A percentile compares a stretch with the other conserved stretches of the same genome.
Evolutionary conservation across 2,888 invertebrate genomes (phyloP).

Genomic region (Pediacus dermestoides): DNA sequence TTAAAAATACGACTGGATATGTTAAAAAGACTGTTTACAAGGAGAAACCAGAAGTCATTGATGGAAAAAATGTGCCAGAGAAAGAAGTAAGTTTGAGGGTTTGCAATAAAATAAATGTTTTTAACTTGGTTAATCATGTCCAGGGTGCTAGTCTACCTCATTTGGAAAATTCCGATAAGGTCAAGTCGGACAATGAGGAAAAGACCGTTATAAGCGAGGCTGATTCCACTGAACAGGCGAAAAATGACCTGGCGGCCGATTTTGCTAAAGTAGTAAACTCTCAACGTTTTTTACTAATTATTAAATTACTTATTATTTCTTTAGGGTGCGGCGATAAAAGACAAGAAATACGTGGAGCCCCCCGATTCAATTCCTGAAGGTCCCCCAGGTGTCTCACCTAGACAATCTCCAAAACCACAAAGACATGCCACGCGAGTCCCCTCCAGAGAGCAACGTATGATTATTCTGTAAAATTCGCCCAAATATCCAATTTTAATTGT

Average conservation of each 20-base stretch:
- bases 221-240: constrained; percentile 47
- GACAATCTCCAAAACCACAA: constrained; percentile 11
- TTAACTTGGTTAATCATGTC: too few relatives aligned
- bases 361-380: constrained; percentile 34
- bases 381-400: constrained; percentile 46
- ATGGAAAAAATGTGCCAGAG: constrained; percentile 11
- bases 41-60: constrained; percentile 19
- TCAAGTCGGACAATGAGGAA: constrained; percentile 34
- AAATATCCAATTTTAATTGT: background rate
- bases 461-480: background rate
- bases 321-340: constrained; percentile 5
- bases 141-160: constrained; percentile 12
- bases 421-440: constrained; percentile 21
- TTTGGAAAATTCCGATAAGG: constrained; percentile 24
- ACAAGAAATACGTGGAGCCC: constrained; percentile 13
- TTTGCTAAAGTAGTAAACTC: background rate
- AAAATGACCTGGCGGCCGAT: constrained; percentile 21
- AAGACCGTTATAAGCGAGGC: constrained; percentile 49
- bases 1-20: constrained; percentile 90
- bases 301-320: background rate
- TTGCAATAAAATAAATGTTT: too few relatives aligned
- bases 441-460: background rate
- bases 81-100: too few relatives aligned
- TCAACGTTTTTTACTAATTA: background rate
- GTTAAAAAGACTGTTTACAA: constrained; percentile 53